Base-by-base conservation (phyloP, 2,797 vertebrate species). In the Cottoperca gobio region DNA sequence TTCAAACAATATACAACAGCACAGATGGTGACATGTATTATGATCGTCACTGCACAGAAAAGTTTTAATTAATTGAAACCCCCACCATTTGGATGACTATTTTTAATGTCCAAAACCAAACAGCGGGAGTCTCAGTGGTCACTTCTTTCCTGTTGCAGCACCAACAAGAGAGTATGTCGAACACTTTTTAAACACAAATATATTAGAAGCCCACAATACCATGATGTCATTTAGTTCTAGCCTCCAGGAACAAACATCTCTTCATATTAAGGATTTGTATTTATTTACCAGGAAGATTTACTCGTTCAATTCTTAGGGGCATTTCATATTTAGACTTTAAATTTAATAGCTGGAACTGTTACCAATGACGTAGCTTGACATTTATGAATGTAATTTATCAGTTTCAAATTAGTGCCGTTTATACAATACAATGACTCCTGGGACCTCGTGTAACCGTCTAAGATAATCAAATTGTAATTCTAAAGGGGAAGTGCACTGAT, bases 231-330 rank as follows among this genome's bases (percentile, higher is more conserved):
- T n/a, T n/a, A n/a, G n/a, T n/a, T n/a, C 65, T 52, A 66, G 54
- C 39, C 67, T 62, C 39, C 33, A 54, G 63, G 43, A 67, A 40
- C 37, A 23, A 45, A 60, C 70, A 49, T 35, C 28, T 66, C 43
- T 66, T 49, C 21, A 40, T 55, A 66, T 64, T 45, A 58, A 40
- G 52, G 10, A 73, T 10, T 42, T 28, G 28, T 39, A 48, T 64
- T 67, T 61, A 81, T 80, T 83, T 68, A 23, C 42, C 37, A 64
- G 17, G 23, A 37, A 53, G 52, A 81, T 74, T 77, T 77, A 77
- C 37, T 46, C 21, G 8, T 31, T 76, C 64, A 67, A 28, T 49
- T 71, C 65, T 70, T 62, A 28, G 28, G 31, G 63, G 24, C 53
- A 69, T 60, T 66, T 78, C 26, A 43, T 60, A 37, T 75, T 76